Percentiles rank a stretch among this genome's conserved stretches.
Evolutionary conservation across 2,797 vertebrate species (phyloP).

Genomic region (Gymnocypris eckloni): DNA sequence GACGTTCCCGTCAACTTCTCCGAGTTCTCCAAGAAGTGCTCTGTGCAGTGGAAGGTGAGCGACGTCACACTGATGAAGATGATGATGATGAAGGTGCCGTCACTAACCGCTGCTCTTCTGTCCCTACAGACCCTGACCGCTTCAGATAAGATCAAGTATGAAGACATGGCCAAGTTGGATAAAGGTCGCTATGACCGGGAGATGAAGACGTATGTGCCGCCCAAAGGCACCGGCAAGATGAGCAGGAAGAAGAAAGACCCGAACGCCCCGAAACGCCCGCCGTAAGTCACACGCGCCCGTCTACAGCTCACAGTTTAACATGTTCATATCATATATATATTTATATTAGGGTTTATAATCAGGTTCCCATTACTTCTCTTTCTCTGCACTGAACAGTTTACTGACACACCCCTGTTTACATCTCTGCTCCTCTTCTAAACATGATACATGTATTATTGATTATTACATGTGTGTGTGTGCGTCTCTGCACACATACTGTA

Average conservation of each 20-base stretch:
- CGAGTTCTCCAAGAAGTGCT: constrained; percentile 95
- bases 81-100: background rate
- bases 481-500: no score
- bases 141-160: constrained; percentile 90
- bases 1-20: constrained; percentile 92
- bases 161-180: constrained; percentile 91
- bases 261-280: constrained; percentile 92
- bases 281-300: constrained; percentile 76
- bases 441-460: no score
- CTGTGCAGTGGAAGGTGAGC: constrained; percentile 91
- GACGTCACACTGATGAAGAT: background rate
- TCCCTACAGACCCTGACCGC: constrained; percentile 81
- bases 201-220: constrained; percentile 91
- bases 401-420: no score
- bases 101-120: background rate
- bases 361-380: no score
- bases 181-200: constrained; percentile 92
- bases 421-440: no score
- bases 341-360: no score
- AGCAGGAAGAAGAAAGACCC: constrained; percentile 91
- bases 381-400: no score
- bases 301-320: background rate
- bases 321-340: no score
- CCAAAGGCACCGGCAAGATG: constrained; percentile 87
- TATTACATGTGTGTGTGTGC: no score